Evolutionary conservation across 2,888 invertebrate species (phyloP).

Genomic region (Plusia festucae): DNA sequence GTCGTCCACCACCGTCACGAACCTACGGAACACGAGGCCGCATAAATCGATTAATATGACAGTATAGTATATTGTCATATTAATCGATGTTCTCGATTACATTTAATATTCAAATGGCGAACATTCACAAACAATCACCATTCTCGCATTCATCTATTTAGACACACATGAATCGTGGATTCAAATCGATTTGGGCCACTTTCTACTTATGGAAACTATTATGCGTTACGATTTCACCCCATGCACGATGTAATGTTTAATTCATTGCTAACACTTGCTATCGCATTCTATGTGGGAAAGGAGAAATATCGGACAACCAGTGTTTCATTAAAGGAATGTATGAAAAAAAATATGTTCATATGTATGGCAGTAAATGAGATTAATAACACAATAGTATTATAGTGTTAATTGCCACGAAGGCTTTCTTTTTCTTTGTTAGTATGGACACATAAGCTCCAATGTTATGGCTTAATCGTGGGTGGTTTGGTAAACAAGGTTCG

Average conservation of each 20-base stretch:
- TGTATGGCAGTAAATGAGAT: slow-evolving; percentile 6
- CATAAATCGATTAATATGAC: background rate
- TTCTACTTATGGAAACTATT: slow-evolving; percentile 30
- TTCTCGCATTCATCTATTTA: slow-evolving; percentile 42
- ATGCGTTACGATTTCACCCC: slow-evolving; percentile 49
- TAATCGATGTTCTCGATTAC: slow-evolving; percentile 7
- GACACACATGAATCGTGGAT: slow-evolving; percentile 36
- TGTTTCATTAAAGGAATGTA: slow-evolving; percentile 52
- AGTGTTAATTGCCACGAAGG: slow-evolving; percentile 4
- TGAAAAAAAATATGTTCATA: slow-evolving; percentile 23
- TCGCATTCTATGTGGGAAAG: slow-evolving; percentile 41
- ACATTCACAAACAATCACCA: slow-evolving; percentile 28
- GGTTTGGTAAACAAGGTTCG: background rate
- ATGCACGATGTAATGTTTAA: slow-evolving; percentile 52
- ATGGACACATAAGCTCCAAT: background rate
- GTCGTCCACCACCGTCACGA: too few relatives aligned
- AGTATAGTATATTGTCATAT: background rate
- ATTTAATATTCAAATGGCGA: slow-evolving; percentile 27
- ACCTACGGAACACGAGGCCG: background rate
- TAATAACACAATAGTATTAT: background rate
- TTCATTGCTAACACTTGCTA: slow-evolving; percentile 45
- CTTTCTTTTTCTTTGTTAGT: background rate
- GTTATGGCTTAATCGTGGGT: background rate
- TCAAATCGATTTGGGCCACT: slow-evolving; percentile 44
- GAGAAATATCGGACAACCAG: slow-evolving; percentile 24